Conservation (phyloP, 2,113 vertebrate species). For the Rutilus rutilus region DNA sequence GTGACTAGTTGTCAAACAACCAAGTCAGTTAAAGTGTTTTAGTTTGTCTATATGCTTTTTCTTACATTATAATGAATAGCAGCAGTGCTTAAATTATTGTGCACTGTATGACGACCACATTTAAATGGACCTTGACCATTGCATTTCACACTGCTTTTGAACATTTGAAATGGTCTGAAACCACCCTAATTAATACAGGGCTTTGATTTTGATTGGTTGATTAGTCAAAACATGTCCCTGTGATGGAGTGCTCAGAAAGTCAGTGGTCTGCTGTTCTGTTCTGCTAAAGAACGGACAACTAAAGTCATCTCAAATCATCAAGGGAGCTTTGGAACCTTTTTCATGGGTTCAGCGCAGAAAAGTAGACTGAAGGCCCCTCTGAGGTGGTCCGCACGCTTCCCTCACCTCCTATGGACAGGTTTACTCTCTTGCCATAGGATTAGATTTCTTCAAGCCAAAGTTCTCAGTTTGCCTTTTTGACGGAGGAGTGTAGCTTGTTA, state of each 20-base stretch:
- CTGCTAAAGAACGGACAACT: neutral
- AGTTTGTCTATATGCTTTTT: no score
- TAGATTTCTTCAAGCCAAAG: conserved; percentile 36
- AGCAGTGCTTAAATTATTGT: neutral
- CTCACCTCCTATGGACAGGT: conserved; percentile 45
- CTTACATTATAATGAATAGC: neutral
- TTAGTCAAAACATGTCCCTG: neutral
- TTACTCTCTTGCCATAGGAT: conserved; percentile 49
- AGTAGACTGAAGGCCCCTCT: neutral
- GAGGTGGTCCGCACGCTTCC: conserved; percentile 29
- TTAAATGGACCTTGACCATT: neutral
- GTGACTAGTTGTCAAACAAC: neutral
- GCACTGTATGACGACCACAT: neutral
- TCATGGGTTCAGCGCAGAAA: conserved; percentile 28
- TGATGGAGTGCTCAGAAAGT: neutral
- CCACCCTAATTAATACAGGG: no score
- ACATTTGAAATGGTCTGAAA: neutral
- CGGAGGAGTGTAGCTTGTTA: neutral
- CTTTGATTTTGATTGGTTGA: neutral
- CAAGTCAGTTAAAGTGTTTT: neutral
- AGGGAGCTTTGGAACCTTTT: neutral
- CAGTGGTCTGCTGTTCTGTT: neutral
- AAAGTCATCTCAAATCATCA: neutral
- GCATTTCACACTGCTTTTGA: neutral
- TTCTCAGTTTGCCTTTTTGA: conserved; percentile 28